Evolutionary conservation across 1,140 invertebrate genomes (phyloP).

Genomic region (Colletes latitarsis): DNA sequence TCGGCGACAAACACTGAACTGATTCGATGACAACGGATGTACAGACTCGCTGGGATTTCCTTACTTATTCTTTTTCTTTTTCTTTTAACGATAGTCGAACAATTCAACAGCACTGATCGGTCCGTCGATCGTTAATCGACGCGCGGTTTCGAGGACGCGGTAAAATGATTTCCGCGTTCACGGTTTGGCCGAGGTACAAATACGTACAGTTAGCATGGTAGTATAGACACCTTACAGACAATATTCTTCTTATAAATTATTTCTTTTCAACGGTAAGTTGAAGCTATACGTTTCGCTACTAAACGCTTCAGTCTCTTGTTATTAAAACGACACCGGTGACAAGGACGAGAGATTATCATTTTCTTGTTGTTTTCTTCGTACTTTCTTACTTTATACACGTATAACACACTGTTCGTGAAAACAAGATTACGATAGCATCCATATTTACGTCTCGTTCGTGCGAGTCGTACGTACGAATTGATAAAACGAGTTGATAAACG

Average conservation of each 20-base stretch:
- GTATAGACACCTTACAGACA: constrained; percentile 63
- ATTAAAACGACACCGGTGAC: constrained; percentile 61
- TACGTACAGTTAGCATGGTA: constrained; percentile 51
- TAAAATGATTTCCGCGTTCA: background rate
- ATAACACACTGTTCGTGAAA: constrained; percentile 25
- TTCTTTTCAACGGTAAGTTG: constrained; percentile 37
- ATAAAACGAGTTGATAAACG: constrained; percentile 17
- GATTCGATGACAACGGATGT: constrained; percentile 58
- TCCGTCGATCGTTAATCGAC: constrained; percentile 65
- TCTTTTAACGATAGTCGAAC: constrained; percentile 20
- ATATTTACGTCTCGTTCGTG: no score
- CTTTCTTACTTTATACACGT: constrained; percentile 27
- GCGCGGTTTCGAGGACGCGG: constrained; percentile 17
- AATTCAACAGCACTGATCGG: constrained; percentile 34
- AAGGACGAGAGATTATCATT: constrained; percentile 54
- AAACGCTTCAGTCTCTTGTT: constrained; percentile 56
- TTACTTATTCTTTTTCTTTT: background rate
- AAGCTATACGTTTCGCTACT: constrained; percentile 52
- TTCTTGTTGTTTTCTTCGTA: constrained; percentile 1
- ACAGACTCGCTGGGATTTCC: constrained; percentile 36
- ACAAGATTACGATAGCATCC: background rate
- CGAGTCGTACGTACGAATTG: no score
- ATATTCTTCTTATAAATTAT: constrained; percentile 32
- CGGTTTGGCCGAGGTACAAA: constrained; percentile 45
- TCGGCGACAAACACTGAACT: constrained; percentile 41